Base-by-base conservation (phyloP, 2,113 vertebrate genomes). In the Mirounga angustirostris region DNA sequence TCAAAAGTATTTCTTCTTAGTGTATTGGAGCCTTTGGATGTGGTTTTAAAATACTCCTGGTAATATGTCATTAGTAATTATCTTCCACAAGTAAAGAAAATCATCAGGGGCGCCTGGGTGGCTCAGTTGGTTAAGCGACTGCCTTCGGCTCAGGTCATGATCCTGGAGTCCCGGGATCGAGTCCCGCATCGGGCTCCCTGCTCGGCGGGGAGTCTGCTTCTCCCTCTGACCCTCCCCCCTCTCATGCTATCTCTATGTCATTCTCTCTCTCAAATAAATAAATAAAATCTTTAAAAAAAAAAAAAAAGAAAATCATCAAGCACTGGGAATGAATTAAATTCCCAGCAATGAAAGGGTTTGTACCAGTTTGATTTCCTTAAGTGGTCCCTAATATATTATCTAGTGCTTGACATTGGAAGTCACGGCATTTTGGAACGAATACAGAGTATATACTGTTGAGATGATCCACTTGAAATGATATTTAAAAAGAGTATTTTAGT, bases 281-380 rank as follows among this genome's bases (percentile, higher is more conserved):
- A n/a, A n/a, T n/a, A n/a, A n/a, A n/a, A n/a, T n/a, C n/a, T n/a
- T n/a, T n/a, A n/a, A n/a, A n/a, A n/a, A n/a, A n/a, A n/a, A n/a
- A n/a, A n/a, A n/a, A n/a, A 26, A 69, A 95, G 74, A 58, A 59
- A 83, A 89, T 61, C 54, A 63, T 83, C 36, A 94, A 30, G 50
- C 26, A 61, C 12, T 28, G 24, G 15, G 67, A 91, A 69, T 19
- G 59, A 92, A 54, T 50, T 87, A 97, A 50, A 82, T 52, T 82
- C 83, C 74, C 69, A 85, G 63, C 10, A 65, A 69, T 71, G 58
- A 21, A 89, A 86, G 79, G 22, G 4, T 82, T 85, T 65, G 82
- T 33, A 91, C 74, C 19, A 58, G n/a, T 91, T 93, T 78, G 28
- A 18, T 74, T 93, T 96, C 82, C 83, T 92, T 87, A 80, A 90